These are phyloP conservation scores for Spea bombifrons DNA, from an alignment of 2,113 vertebrate genomes.

Conservation along the genomic window DNA sequence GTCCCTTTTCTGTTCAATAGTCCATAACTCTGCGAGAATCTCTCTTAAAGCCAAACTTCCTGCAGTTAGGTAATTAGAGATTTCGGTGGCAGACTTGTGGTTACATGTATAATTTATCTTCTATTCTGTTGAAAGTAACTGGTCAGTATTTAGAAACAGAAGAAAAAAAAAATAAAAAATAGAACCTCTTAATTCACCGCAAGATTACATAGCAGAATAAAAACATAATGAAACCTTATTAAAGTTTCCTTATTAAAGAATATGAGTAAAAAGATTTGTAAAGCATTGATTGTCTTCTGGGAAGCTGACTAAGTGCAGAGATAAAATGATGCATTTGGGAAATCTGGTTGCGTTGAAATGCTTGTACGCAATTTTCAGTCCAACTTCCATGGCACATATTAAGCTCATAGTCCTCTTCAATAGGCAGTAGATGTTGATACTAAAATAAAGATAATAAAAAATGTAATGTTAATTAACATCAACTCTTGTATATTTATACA, in stretches of 20 bases:
- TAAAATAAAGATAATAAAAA: constrained; percentile 4
- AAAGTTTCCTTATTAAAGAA: constrained; percentile 43
- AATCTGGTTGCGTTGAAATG: constrained; percentile 8
- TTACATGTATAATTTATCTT: constrained; percentile 25
- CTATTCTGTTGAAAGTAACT: constrained; percentile 41
- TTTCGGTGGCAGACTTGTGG: constrained; percentile 43
- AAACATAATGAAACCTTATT: constrained; percentile 24
- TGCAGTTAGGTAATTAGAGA: constrained; percentile 38
- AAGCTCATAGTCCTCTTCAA: constrained; percentile 19
- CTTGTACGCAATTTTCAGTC: constrained; percentile 3
- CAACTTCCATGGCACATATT: neutral
- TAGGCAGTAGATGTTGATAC: constrained; percentile 5
- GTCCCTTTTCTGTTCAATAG: constrained; percentile 35
- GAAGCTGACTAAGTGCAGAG: constrained; percentile 38
- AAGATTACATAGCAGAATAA: constrained; percentile 23
- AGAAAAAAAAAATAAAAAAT: constrained; percentile 16
- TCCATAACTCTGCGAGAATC: constrained; percentile 9
- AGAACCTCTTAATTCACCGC: constrained; percentile 48
- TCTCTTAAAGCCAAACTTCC: constrained; percentile 17
- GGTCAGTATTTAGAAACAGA: constrained; percentile 49
- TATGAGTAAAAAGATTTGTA: constrained; percentile 43
- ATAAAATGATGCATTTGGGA: constrained; percentile 32
- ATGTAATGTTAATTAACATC: too few species aligned
- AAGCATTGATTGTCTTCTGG: constrained; percentile 36
- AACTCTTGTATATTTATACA: too few species aligned